Evolutionary conservation across 2,888 invertebrate genomes (phyloP).

Genomic region (Trichogramma dendrolimi): DNA sequence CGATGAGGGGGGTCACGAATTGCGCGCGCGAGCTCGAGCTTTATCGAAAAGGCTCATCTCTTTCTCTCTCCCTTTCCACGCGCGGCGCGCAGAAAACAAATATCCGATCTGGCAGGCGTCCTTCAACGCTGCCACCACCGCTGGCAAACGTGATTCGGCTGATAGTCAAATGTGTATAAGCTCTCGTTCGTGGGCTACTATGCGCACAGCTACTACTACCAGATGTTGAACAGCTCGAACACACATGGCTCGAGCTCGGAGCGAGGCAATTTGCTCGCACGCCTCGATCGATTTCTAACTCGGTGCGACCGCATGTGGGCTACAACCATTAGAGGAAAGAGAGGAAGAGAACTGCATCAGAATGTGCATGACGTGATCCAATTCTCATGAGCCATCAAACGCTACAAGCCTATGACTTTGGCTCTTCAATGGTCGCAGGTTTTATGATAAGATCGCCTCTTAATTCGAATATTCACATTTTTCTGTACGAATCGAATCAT

Average conservation of each 20-base stretch:
- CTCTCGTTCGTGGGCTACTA: background rate
- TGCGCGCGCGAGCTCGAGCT: background rate
- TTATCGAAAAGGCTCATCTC: constrained; percentile 36
- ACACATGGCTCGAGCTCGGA: constrained; percentile 34
- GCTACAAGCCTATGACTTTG: no score
- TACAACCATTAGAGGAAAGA: no score
- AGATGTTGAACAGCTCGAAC: no score
- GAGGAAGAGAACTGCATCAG: no score
- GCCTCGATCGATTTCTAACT: constrained; percentile 37
- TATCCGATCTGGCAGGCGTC: constrained; percentile 15
- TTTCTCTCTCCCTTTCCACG: constrained; percentile 28
- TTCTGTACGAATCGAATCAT: no score
- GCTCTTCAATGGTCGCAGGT: no score
- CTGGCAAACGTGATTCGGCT: constrained; percentile 38
- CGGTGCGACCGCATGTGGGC: background rate
- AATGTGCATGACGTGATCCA: no score
- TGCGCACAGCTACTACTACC: no score
- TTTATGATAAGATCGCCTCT: no score
- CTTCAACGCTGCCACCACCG: constrained; percentile 25
- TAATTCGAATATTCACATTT: no score
- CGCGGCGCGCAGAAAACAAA: background rate
- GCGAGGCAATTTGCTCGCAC: constrained; percentile 35
- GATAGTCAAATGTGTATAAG: constrained; percentile 37
- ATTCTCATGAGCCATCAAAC: no score
- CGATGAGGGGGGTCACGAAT: constrained; percentile 16